A percentile compares a stretch with the other conserved stretches of the same genome.
These are phyloP conservation scores for Dissostichus mawsoni DNA, from an alignment of 2,113 vertebrate genomes.

Conservation along the genomic window DNA sequence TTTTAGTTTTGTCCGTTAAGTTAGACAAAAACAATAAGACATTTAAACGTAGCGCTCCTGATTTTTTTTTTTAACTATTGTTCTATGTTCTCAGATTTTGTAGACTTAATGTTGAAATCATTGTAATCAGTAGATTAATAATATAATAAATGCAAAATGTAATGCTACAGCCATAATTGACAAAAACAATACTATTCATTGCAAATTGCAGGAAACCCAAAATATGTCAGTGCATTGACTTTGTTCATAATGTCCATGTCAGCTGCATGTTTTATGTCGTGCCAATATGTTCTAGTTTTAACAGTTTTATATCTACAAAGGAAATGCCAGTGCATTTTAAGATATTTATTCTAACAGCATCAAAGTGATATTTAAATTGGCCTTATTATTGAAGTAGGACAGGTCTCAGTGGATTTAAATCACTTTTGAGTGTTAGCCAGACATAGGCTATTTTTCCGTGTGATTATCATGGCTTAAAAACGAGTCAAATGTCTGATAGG, in stretches of 20 bases:
- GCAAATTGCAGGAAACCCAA: background rate
- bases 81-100: background rate
- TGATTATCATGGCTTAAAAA: slow-evolving; percentile 50
- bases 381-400: slow-evolving; percentile 38
- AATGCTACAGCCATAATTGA: background rate
- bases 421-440: slow-evolving; percentile 31
- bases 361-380: slow-evolving; percentile 37
- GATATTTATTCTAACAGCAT: slow-evolving; percentile 15
- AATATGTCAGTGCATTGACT: no score
- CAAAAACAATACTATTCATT: background rate
- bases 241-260: background rate
- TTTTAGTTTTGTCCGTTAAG: background rate
- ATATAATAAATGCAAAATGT: background rate
- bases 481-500: slow-evolving; percentile 47
- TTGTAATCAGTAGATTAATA: background rate
- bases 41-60: background rate
- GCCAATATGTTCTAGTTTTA: background rate
- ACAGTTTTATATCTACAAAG: slow-evolving; percentile 13
- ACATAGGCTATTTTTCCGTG: slow-evolving; percentile 34
- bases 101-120: background rate
- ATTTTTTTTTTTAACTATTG: background rate
- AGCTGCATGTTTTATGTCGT: background rate
- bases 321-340: slow-evolving; percentile 10
- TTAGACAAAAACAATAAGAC: background rate
- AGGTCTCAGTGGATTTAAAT: slow-evolving; percentile 34